phyloP scores from a whole-genome alignment of 2,113 vertebrate species.

The Theristicus caerulescens region DNA sequence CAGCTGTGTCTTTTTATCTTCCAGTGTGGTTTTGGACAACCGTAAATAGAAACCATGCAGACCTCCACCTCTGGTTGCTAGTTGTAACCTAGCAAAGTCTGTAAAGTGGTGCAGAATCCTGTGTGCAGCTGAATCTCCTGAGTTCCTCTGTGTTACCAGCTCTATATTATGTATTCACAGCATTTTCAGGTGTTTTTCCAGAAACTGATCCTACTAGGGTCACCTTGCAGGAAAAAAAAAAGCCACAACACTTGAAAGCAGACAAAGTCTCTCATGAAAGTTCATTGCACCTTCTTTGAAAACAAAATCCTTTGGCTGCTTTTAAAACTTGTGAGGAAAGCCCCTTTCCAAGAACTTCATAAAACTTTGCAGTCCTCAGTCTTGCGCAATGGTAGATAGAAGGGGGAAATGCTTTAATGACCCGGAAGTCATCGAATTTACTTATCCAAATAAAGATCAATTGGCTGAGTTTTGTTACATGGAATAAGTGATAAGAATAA shows the following conservation, averaged over 20 bases:
- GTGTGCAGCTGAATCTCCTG: not conserved
- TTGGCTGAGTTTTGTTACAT: not conserved
- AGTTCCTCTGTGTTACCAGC: not conserved
- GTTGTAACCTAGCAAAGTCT: not conserved
- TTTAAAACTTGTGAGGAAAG: not conserved
- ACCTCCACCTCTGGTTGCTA: not conserved
- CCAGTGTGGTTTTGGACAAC: not conserved
- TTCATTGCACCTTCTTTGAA: not conserved
- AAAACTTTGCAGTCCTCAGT: not conserved
- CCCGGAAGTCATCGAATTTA: not conserved
- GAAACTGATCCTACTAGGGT: not conserved
- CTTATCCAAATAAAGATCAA: not conserved
- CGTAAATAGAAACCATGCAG: not conserved
- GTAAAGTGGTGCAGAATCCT: not conserved
- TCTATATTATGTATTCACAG: not conserved
- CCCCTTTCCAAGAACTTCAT: not conserved
- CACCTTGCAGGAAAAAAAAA: not conserved
- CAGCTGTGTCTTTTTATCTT: slow-evolving; percentile 17
- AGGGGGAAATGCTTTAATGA: not conserved
- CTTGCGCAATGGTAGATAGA: not conserved
- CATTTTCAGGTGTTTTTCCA: not conserved
- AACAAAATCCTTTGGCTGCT: not conserved
- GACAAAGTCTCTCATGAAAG: not conserved
- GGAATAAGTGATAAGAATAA: not conserved
- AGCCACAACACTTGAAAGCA: not conserved